These are phyloP conservation scores for Neotoma lepida DNA, from an alignment of 2,113 vertebrate genomes.

Conservation along the genomic window DNA sequence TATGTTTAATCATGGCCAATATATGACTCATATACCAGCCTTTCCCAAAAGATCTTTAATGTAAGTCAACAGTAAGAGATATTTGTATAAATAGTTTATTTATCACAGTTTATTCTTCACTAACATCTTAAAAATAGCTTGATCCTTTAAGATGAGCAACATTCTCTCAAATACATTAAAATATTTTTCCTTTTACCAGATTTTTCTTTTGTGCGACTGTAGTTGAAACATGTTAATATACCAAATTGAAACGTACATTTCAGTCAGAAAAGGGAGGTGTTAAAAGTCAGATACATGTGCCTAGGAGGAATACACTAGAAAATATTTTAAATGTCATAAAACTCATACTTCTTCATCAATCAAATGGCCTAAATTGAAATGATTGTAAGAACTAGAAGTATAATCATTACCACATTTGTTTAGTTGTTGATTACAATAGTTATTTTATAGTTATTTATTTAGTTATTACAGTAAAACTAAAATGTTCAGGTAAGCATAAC, in stretches of 20 bases:
- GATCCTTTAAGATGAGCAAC: not conserved
- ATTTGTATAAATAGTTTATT: conserved; percentile 11
- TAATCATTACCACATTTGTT: not conserved
- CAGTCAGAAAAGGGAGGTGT: not conserved
- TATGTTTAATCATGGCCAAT: not conserved
- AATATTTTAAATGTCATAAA: not conserved
- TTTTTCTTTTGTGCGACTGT: not conserved
- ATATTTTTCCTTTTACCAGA: not conserved
- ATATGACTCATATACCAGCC: not conserved
- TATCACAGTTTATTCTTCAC: not conserved
- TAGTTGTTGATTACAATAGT: not conserved
- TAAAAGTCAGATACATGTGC: not conserved
- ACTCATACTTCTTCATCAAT: not conserved
- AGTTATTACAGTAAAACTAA: not conserved
- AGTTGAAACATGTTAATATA: not conserved
- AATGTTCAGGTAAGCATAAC: not conserved
- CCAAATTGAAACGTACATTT: not conserved
- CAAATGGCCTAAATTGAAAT: not conserved
- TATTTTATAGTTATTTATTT: too few relatives aligned
- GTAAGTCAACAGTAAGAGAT: not conserved
- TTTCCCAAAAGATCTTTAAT: not conserved
- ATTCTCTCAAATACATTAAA: not conserved
- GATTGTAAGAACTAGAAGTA: not conserved
- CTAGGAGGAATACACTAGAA: not conserved
- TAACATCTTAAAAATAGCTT: not conserved